Base-by-base conservation (phyloP, 2,113 vertebrate genomes). In the Ictidomys tridecemlineatus region DNA sequence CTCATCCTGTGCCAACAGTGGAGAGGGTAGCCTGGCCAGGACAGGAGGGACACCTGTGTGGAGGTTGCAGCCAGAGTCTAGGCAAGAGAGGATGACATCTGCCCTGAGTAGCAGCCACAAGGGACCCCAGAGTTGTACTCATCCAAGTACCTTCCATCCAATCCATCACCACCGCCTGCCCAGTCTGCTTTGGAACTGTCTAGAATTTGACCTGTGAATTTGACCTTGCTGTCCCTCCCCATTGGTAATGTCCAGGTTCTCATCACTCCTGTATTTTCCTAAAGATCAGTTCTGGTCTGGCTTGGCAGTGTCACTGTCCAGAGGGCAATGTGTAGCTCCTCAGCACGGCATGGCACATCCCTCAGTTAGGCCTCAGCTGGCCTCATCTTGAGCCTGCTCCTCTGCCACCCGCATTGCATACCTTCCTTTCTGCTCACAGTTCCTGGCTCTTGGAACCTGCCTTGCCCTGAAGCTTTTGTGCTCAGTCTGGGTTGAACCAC, bases 401-500 rank as follows among this genome's bases (percentile, higher is more conserved):
- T 18, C 42, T 28, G 8, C 6, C 28, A 37, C 17, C 34, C 2
- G 8, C 24, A 24, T 17, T 14, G n/a, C 24, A 11, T 0, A 8
- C 51, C n/a, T 0, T 9, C 84, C 48, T 88, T n/a, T 74, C 45
- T 45, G 22, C 72, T 51, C 72, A 39, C 4, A 30, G 4, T 12
- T 72, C 42, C 51, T 28, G 79, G 42, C 53, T 76, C 82, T 34
- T 42, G n/a, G 79, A 79, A 17, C 24, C 37, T 4, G 67, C 56
- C 61, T 76, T 34, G n/a, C 83, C 53, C 4, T 32, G 6, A 18
- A n/a, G 65, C 9, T 24, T 58, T 58, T 58, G 20, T 58, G 20
- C 56, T 58, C 56, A 8, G 56, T 58, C 56, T 58, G 22, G 20
- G 56, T 58, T 58, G 20, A 58, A 20, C 20, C 20, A 24, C 6